Conservation (phyloP, 2,797 vertebrate species). For the Lacerta viridis region DNA sequence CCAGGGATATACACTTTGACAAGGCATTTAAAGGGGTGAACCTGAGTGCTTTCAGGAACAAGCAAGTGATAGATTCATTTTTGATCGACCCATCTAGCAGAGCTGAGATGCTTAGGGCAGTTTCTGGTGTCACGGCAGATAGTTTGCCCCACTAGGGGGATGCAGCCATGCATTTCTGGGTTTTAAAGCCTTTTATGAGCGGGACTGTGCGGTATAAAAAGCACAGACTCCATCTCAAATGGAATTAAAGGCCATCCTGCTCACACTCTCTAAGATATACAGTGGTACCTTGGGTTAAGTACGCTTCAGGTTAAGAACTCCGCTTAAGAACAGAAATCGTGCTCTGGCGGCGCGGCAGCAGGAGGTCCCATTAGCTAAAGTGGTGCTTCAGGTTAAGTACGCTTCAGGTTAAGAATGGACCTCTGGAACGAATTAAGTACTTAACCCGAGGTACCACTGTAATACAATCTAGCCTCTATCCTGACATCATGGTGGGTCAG, state of each 20-base stretch:
- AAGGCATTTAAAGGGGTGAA: conserved; percentile 67
- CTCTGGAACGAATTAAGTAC: too few species aligned
- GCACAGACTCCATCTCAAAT: background rate
- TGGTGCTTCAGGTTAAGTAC: too few species aligned
- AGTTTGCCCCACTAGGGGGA: background rate
- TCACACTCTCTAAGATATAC: background rate
- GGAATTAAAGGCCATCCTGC: background rate
- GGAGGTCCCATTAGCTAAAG: too few species aligned
- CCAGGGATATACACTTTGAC: conserved; percentile 63
- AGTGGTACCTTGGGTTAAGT: too few species aligned
- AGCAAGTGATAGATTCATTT: conserved; percentile 38
- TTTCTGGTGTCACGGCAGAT: background rate
- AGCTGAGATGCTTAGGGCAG: conserved; percentile 5
- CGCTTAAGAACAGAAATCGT: too few species aligned
- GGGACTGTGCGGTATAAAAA: background rate
- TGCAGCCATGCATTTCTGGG: background rate
- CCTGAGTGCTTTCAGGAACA: conserved; percentile 46
- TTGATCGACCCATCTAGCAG: conserved; percentile 34
- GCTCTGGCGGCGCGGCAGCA: too few species aligned
- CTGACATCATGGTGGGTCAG: background rate
- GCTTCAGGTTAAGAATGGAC: too few species aligned
- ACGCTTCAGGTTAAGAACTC: too few species aligned
- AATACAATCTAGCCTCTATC: background rate
- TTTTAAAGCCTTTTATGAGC: background rate
- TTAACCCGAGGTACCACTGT: too few species aligned